These are phyloP conservation scores for Pollicipes pollicipes DNA, from an alignment of 1,140 invertebrate genomes.

Conservation along the genomic window DNA sequence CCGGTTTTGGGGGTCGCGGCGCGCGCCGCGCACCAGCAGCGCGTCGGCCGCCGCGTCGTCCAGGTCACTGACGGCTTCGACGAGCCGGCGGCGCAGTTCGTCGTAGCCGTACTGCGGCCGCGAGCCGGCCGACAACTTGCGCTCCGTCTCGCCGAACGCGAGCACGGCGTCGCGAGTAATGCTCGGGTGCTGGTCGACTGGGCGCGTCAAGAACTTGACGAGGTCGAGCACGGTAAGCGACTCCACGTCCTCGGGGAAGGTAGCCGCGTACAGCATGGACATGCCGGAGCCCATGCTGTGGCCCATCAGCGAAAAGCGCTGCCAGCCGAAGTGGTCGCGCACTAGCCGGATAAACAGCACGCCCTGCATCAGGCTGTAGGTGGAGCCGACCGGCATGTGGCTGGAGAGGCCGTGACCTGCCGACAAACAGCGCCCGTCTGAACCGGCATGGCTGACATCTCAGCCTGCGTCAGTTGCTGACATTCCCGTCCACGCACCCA, in stretches of 20 bases:
- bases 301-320: conserved; percentile 14
- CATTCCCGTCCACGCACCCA: no score
- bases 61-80: not conserved
- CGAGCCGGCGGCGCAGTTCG: not conserved
- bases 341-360: not conserved
- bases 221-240: conserved; percentile 17
- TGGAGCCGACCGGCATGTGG: not conserved
- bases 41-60: not conserved
- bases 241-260: conserved; percentile 17
- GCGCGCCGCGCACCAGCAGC: not conserved
- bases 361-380: not conserved
- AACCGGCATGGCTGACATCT: no score
- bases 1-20: not conserved
- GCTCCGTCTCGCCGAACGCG: not conserved
- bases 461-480: no score
- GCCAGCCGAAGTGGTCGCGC: conserved; percentile 14
- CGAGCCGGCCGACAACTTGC: not conserved
- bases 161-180: not conserved
- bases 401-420: not conserved
- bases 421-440: no score
- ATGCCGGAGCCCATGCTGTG: conserved; percentile 19
- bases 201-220: conserved; percentile 9
- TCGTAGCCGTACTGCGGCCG: not conserved
- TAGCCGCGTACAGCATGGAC: conserved; percentile 15
- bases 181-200: not conserved